Base-by-base conservation (phyloP, 1,140 invertebrate genomes). In the Schlechtendalia chinensis region DNA sequence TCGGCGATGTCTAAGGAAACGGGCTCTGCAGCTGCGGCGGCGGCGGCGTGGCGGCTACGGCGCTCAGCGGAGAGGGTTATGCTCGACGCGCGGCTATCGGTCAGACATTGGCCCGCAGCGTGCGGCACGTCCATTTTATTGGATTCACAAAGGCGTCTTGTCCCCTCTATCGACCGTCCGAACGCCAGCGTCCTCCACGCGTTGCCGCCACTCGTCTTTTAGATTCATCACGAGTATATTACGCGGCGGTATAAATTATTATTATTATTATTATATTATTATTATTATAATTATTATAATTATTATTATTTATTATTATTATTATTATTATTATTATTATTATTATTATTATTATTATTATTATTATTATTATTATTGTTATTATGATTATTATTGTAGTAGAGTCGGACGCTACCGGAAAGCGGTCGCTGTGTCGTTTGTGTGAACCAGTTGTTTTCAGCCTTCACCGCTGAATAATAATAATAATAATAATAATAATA, bases 1-100 rank as follows among this genome's bases (percentile, higher is more conserved):
- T n/a, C n/a, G 1, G 27, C 50, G 69, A 72, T 29, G 69, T 54
- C 50, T 54, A 72, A 72, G 69, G 5, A 69, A 50, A n/a, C n/a
- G n/a, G n/a, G n/a, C n/a, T n/a, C n/a, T n/a, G n/a, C n/a, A n/a
- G n/a, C n/a, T n/a, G n/a, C n/a, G n/a, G n/a, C n/a, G n/a, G n/a
- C n/a, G n/a, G n/a, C n/a, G n/a, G n/a, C n/a, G n/a, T n/a, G n/a
- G n/a, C n/a, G n/a, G n/a, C n/a, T n/a, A n/a, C 53, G 39, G 47
- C 3, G 22, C 67, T 69, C 67, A 47, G 50, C 67, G 24, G 32
- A 58, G 22, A 47, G 65, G 67, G 67, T 39, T 69, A 69, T 24
- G 67, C 39, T 69, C 22, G 67, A 50, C 45, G 47, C 67, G 22
- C 67, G 22, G 11, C 8, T 32, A 22, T 45, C 50, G 50, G 69